These are phyloP conservation scores for Patiria pectinifera DNA, from an alignment of 53 echinoderm and acorn worm species.

Conservation along the genomic window DNA sequence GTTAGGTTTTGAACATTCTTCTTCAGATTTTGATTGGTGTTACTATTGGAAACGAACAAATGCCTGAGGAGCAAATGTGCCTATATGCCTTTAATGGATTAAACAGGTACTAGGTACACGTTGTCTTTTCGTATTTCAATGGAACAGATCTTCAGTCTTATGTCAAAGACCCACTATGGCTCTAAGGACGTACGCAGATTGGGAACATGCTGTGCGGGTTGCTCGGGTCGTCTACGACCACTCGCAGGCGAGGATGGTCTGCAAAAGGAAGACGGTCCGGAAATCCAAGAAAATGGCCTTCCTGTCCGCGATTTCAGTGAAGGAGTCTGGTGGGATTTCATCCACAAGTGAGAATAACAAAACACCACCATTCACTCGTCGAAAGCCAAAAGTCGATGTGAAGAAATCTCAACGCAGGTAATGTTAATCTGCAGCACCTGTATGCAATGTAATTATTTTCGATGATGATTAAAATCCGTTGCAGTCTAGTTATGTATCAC, in stretches of 20 bases:
- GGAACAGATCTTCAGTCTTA: background rate
- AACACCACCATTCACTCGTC: background rate
- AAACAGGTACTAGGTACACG: no score
- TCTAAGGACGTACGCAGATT: slow-evolving; percentile 31
- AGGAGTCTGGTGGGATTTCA: background rate
- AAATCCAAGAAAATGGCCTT: slow-evolving; percentile 41
- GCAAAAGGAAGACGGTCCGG: background rate
- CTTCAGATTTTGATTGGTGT: no score
- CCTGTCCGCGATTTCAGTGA: slow-evolving; percentile 21
- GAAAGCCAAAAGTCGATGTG: background rate
- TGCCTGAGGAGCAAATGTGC: no score
- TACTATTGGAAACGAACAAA: no score
- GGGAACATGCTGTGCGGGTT: slow-evolving; percentile 6
- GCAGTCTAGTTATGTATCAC: no score
- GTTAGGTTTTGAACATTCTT: no score
- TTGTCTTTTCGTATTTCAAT: no score
- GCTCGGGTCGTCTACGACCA: slow-evolving; percentile 29
- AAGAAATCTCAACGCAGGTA: background rate
- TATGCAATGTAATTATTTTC: no score
- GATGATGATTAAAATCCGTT: no score
- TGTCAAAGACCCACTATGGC: background rate
- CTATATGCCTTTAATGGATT: no score
- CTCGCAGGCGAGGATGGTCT: slow-evolving; percentile 26
- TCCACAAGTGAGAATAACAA: no score
- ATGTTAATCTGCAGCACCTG: background rate